These are phyloP conservation scores for Archocentrus centrarchus DNA, from an alignment of 2,113 vertebrate species.

Conservation along the genomic window DNA sequence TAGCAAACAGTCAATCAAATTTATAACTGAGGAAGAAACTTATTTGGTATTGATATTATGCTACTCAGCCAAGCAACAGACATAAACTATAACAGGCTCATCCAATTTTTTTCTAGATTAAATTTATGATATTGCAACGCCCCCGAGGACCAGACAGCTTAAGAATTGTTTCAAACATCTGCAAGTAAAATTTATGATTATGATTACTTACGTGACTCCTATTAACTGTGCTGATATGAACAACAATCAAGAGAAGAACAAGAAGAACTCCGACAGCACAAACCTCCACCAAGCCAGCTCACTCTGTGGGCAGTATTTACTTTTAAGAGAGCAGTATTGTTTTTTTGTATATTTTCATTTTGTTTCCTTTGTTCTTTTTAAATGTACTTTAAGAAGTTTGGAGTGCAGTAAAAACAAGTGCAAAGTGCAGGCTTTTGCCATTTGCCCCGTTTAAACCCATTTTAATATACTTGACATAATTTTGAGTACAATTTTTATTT, in stretches of 20 bases:
- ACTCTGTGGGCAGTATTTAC: too few species aligned
- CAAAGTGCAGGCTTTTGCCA: too few species aligned
- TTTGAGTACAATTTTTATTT: too few species aligned
- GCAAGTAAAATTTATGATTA: slow-evolving; percentile 1
- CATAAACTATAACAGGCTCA: slow-evolving; percentile 2
- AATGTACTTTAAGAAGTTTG: too few species aligned
- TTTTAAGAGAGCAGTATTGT: too few species aligned
- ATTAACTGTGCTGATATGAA: neutral
- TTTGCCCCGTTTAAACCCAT: too few species aligned
- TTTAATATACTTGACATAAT: too few species aligned
- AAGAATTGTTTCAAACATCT: slow-evolving; percentile 16
- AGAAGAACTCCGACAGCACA: too few species aligned
- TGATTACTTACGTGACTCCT: neutral
- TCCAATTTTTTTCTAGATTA: neutral
- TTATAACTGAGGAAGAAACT: slow-evolving; percentile 11
- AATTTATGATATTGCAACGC: neutral
- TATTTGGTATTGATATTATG: neutral
- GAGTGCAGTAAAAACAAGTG: too few species aligned
- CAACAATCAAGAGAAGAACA: neutral
- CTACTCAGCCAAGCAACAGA: neutral
- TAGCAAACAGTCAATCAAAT: slow-evolving; percentile 33
- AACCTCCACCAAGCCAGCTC: too few species aligned
- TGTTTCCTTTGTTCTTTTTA: too few species aligned
- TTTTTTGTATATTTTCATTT: too few species aligned
- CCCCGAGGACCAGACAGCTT: neutral